A percentile compares a stretch with the other conserved stretches of the same genome.
Evolutionary conservation across 2,888 invertebrate genomes (phyloP).

Genomic region (Halictus quadricinctus): DNA sequence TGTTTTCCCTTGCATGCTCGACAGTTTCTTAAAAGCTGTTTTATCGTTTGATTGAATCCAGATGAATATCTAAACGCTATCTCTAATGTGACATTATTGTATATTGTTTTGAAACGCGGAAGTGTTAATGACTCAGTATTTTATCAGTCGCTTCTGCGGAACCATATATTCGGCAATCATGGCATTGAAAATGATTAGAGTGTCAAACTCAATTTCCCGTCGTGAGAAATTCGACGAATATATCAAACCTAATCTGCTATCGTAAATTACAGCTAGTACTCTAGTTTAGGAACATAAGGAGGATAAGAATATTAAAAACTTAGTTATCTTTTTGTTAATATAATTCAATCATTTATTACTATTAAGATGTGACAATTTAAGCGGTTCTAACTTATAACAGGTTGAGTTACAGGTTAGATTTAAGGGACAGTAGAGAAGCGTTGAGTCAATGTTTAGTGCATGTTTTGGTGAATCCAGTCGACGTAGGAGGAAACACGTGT

Average conservation of each 20-base stretch:
- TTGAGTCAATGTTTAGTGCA: not conserved
- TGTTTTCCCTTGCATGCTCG: not conserved
- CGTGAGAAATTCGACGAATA: not conserved
- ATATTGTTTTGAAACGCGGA: not conserved
- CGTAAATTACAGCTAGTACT: no score
- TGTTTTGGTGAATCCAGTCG: slow-evolving; percentile 78
- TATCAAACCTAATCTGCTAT: not conserved
- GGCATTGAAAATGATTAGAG: not conserved
- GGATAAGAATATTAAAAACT: not conserved
- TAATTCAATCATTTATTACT: not conserved
- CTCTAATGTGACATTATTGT: not conserved
- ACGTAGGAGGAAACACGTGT: slow-evolving; percentile 82
- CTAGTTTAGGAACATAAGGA: not conserved
- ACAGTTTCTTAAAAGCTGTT: not conserved
- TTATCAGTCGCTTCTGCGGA: not conserved
- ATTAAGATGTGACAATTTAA: not conserved
- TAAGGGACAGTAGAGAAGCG: not conserved
- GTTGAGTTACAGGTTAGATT: not conserved
- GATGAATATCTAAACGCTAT: not conserved
- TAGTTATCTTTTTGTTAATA: not conserved
- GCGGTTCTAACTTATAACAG: not conserved
- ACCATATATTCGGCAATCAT: not conserved
- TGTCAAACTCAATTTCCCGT: not conserved
- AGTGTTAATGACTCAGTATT: not conserved
- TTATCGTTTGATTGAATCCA: not conserved